A percentile compares a stretch with the other conserved stretches of the same genome.
These are phyloP conservation scores for Aepyceros melampus DNA, from an alignment of 2,113 vertebrate genomes.

Conservation along the genomic window DNA sequence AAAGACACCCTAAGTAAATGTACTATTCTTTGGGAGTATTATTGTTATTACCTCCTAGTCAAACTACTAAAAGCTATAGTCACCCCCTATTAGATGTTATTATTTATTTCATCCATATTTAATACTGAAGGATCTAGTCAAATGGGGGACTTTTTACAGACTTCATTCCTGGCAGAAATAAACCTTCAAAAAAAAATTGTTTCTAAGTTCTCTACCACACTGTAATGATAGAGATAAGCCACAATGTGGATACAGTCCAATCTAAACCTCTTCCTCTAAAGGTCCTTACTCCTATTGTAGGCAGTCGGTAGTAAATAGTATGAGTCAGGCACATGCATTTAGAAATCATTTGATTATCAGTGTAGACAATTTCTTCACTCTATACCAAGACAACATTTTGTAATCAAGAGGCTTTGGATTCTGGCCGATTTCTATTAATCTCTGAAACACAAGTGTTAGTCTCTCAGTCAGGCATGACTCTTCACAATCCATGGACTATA, in stretches of 20 bases:
- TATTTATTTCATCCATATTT: not conserved
- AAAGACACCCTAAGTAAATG: not conserved
- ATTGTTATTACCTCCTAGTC: not conserved
- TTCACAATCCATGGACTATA: not conserved
- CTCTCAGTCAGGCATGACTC: rapidly evolving
- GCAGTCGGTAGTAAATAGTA: not conserved
- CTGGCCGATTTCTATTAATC: not conserved
- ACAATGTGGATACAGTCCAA: not conserved
- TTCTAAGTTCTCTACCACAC: not conserved
- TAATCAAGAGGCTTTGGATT: not conserved
- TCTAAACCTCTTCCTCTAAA: not conserved
- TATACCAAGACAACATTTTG: not conserved
- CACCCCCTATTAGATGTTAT: not conserved
- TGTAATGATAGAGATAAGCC: not conserved
- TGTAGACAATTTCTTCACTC: not conserved
- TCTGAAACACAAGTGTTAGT: not conserved
- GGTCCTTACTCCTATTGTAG: not conserved
- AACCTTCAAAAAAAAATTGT: not conserved
- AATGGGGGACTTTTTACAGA: not conserved
- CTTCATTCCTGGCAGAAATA: not conserved
- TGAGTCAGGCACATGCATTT: not conserved
- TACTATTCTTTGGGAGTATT: not conserved
- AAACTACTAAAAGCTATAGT: not conserved
- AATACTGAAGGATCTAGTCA: not conserved
- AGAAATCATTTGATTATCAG: not conserved